Evolutionary conservation across 2,113 vertebrate species (phyloP), one percentile per base, ranked within the genome.

Genomic region (Corythornis madagascariensis): DNA sequence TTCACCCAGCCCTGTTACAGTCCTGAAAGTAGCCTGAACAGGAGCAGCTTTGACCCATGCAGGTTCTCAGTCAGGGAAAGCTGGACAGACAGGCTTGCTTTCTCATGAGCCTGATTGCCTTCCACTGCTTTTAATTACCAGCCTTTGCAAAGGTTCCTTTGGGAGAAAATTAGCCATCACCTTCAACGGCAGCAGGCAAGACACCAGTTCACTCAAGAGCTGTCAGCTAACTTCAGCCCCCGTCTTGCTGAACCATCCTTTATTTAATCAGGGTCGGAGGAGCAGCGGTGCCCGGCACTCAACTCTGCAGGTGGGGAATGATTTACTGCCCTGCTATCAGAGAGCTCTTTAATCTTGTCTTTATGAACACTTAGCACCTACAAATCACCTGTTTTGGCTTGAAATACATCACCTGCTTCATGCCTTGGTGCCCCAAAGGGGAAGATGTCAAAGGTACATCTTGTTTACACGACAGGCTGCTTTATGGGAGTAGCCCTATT

Each of bases 331-430:
- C 88, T 83, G 52, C 79, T 93, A 63, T 81, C 78, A 93, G 81
- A 94, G 90, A 92, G 69, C 79, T 95, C 86, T 95, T 97, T 96
- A 96, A 96, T 97, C 91, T 95, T 96, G 86, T 96, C 83, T 96
- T 95, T 96, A 96, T 94, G 92, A 97, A 94, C 77, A 91, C 72
- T 96, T 95, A 92, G 70, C 71, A 93, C 77, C 92, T 89, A 94
- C 89, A 96, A 95, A 95, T 96, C 89, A 96, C 83, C 93, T 95
- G 66, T 73, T 96, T 97, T 91, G 87, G 71, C 80, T 93, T 85
- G 92, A 95, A 96, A 89, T 89, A 90, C 64, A 73, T 96, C 1
- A 7, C 72, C 78, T 93, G 86, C 59, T 96, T 97, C 91, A 88
- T 93, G 92, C 83, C 73, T 95, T 95, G 53, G 61, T 95, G 84